These are phyloP conservation scores for Semotilus atromaculatus DNA, from an alignment of 2,797 vertebrate genomes.

Conservation along the genomic window DNA sequence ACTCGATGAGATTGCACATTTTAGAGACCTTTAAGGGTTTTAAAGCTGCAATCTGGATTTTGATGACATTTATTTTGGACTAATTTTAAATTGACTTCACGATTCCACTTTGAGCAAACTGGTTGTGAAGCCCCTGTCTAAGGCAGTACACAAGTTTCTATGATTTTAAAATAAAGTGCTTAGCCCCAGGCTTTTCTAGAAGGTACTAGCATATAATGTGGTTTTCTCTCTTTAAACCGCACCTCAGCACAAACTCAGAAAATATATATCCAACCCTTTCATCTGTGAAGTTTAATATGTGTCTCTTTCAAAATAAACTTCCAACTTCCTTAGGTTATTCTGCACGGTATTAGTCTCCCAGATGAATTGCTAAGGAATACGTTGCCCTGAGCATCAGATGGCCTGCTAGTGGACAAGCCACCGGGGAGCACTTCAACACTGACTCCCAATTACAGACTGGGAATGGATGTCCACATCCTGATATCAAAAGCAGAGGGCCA, in stretches of 20 bases:
- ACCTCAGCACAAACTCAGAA: slow-evolving; percentile 36
- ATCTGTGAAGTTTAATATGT: slow-evolving; percentile 41
- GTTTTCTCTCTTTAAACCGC: slow-evolving; percentile 38
- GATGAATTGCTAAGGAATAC: slow-evolving; percentile 43
- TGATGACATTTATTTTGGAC: slow-evolving; percentile 31
- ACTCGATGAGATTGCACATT: neutral
- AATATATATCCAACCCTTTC: slow-evolving; percentile 17
- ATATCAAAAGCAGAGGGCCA: slow-evolving; percentile 43
- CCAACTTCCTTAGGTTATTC: slow-evolving; percentile 34
- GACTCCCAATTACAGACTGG: slow-evolving; percentile 62
- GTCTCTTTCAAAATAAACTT: slow-evolving; percentile 40
- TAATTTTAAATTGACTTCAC: slow-evolving; percentile 27
- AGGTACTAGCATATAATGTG: slow-evolving; percentile 40
- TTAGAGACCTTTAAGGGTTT: slow-evolving; percentile 26
- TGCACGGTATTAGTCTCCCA: slow-evolving; percentile 27
- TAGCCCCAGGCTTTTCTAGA: slow-evolving; percentile 26
- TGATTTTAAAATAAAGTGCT: slow-evolving; percentile 48
- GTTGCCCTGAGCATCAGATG: slow-evolving; percentile 27
- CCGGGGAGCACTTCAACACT: slow-evolving; percentile 54
- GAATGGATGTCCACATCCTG: slow-evolving; percentile 55
- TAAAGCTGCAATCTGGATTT: slow-evolving; percentile 20
- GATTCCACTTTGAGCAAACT: slow-evolving; percentile 7
- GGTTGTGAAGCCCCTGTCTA: neutral
- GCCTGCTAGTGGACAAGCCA: slow-evolving; percentile 50
- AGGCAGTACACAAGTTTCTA: slow-evolving; percentile 15